These are phyloP conservation scores for Melinaea marsaeus DNA, from an alignment of 2,888 invertebrate genomes.

Conservation along the genomic window DNA sequence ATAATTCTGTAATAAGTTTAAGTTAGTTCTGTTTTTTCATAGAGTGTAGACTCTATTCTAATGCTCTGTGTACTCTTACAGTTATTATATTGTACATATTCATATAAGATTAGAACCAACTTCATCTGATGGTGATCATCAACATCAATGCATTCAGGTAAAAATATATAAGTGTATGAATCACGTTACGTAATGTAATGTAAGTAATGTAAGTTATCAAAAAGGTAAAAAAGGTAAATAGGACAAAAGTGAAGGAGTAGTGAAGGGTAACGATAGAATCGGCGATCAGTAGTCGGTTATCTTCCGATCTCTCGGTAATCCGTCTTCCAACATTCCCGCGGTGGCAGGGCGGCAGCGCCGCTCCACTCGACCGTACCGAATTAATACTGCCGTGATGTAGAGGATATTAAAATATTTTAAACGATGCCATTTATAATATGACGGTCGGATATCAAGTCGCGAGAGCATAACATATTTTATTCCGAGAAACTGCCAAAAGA, in stretches of 20 bases:
- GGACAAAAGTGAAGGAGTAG: constrained; percentile 25
- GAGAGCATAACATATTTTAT: constrained; percentile 73
- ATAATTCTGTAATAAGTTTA: too few species aligned
- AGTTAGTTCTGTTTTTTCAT: too few species aligned
- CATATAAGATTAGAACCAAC: too few species aligned
- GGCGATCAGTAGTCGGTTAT: constrained; percentile 60
- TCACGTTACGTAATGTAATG: too few species aligned
- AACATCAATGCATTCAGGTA: too few species aligned
- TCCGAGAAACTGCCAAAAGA: constrained; percentile 77
- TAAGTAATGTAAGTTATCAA: not conserved
- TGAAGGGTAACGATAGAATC: constrained; percentile 56
- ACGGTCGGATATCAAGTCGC: constrained; percentile 74
- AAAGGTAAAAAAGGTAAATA: constrained; percentile 6
- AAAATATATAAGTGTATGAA: too few species aligned
- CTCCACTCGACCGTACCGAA: constrained; percentile 74
- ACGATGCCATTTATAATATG: constrained; percentile 76
- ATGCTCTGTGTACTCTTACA: too few species aligned
- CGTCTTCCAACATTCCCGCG: constrained; percentile 76
- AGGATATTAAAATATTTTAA: constrained; percentile 77
- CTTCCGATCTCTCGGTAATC: constrained; percentile 72
- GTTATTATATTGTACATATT: too few species aligned
- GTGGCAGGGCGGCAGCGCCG: constrained; percentile 62
- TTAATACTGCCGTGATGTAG: constrained; percentile 75
- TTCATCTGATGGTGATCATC: too few species aligned
- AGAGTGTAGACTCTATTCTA: too few species aligned